Base-by-base conservation (phyloP, 2,113 vertebrate species). In the Harpagus bidentatus region DNA sequence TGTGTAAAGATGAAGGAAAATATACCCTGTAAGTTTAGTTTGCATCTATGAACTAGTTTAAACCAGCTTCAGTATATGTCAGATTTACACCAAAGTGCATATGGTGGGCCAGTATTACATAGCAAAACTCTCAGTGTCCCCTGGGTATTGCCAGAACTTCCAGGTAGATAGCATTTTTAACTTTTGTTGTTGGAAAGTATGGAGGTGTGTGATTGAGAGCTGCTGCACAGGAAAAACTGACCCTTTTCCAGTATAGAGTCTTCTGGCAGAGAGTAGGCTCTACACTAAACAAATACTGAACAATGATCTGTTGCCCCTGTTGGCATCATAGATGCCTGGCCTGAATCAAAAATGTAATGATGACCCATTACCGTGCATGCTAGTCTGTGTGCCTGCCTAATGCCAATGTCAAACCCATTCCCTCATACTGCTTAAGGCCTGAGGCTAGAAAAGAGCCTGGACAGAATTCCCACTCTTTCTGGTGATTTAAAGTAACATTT, bases 391-490 rank as follows among this genome's bases (percentile, higher is more conserved):
- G 91, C 74, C 93, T 94, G 83, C 62, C 81, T 45, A 80, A 69
- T 91, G 87, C 89, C 86, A 73, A 23, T 62, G 91, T 91, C 91
- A 95, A 70, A 85, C 42, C 48, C 86, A 77, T 66, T 97, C 86
- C 73, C 42, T 93, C 84, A 76, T 53, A 66, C 84, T 89, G 71
- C 81, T 63, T 81, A 90, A 78, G 52, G 55, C 93, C 84, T 63
- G 61, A 87, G 86, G 91, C 70, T 76, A 86, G 45, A 62, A 90
- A 84, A 88, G 87, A 90, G 71, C 47, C 56, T 47, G 79, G 85
- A 87, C 94, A 93, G 43, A 96, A 90, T 93, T 96, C 61, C 56
- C 66, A 82, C 67, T 91, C 88, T 62, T 94, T 87, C 76, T 88
- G 80, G 81, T 94, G 82, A 95, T 91, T 74, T 71, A 91, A 91